phyloP scores from a whole-genome alignment of 1,140 invertebrate species.

The Drosophila nannoptera region DNA sequence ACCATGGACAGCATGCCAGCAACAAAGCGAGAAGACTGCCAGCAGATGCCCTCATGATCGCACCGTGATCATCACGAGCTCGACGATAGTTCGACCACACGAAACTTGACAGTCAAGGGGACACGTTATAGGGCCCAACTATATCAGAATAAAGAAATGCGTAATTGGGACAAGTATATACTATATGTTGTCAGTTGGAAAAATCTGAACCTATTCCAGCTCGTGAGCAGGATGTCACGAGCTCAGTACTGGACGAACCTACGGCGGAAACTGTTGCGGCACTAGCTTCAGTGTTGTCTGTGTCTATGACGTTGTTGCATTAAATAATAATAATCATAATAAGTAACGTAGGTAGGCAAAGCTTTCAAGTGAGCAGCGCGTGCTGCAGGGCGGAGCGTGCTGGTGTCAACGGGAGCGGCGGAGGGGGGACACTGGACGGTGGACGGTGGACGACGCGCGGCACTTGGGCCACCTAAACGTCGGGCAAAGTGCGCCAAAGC shows the following conservation, averaged over 20 bases:
- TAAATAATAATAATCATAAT: constrained; percentile 76
- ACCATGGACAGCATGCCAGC: constrained; percentile 53
- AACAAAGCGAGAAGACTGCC: constrained; percentile 4
- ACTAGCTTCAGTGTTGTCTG: constrained; percentile 27
- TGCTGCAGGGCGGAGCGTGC: constrained; percentile 9
- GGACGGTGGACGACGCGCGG: constrained; percentile 9
- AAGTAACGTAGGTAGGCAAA: constrained; percentile 66
- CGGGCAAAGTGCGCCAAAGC: constrained; percentile 72
- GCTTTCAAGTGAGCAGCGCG: constrained; percentile 53
- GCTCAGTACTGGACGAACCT: constrained; percentile 37
- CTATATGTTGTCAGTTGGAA: too few relatives aligned
- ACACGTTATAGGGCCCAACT: too few relatives aligned
- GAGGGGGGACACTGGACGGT: too few relatives aligned
- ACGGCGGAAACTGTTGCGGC: constrained; percentile 57
- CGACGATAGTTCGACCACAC: too few relatives aligned
- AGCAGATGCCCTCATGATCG: constrained; percentile 52
- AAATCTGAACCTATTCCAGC: neutral
- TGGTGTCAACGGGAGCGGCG: neutral
- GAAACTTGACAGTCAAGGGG: too few relatives aligned
- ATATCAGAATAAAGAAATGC: too few relatives aligned
- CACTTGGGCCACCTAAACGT: constrained; percentile 62
- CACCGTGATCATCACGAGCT: neutral
- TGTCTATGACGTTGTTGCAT: constrained; percentile 58
- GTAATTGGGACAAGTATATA: too few relatives aligned
- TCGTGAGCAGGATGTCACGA: constrained; percentile 18